A percentile compares a stretch with the other conserved stretches of the same genome.
Evolutionary conservation across 2,797 vertebrate genomes (phyloP).

Genomic region (Muraenolepis orangiensis): DNA sequence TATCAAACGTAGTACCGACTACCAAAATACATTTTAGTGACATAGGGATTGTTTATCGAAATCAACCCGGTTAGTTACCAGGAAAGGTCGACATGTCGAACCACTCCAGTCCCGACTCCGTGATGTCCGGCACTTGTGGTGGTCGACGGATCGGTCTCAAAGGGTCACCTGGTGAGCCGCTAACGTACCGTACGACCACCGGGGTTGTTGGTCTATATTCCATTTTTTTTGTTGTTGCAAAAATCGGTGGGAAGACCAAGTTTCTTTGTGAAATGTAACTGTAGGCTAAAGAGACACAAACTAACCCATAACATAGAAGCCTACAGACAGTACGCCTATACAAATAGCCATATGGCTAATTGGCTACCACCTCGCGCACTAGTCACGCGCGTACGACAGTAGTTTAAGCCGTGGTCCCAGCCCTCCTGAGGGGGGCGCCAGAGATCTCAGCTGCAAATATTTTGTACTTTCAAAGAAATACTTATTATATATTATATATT

Average conservation of each 20-base stretch:
- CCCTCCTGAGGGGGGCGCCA: too few species aligned
- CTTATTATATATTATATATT: too few species aligned
- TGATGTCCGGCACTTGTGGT: conserved; percentile 11
- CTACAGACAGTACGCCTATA: too few species aligned
- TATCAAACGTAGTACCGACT: background rate
- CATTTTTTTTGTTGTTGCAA: background rate
- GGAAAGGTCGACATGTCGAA: conserved; percentile 16
- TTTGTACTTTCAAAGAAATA: too few species aligned
- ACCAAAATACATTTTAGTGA: too few species aligned
- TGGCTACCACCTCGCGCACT: background rate
- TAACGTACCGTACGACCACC: background rate
- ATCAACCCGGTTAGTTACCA: conserved; percentile 3
- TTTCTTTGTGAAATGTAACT: background rate
- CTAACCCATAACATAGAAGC: background rate
- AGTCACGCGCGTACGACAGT: too few species aligned
- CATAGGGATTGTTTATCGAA: too few species aligned
- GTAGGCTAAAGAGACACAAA: background rate
- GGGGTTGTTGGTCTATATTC: background rate
- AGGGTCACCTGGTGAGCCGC: background rate
- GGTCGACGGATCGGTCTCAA: background rate
- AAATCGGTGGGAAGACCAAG: background rate
- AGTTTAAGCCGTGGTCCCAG: too few species aligned
- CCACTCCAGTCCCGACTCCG: conserved; percentile 18
- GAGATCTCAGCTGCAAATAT: too few species aligned
- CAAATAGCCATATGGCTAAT: too few species aligned